These are phyloP conservation scores for Rotaria magnacalcarata DNA, from an alignment of 2,888 invertebrate species.

Conservation along the genomic window DNA sequence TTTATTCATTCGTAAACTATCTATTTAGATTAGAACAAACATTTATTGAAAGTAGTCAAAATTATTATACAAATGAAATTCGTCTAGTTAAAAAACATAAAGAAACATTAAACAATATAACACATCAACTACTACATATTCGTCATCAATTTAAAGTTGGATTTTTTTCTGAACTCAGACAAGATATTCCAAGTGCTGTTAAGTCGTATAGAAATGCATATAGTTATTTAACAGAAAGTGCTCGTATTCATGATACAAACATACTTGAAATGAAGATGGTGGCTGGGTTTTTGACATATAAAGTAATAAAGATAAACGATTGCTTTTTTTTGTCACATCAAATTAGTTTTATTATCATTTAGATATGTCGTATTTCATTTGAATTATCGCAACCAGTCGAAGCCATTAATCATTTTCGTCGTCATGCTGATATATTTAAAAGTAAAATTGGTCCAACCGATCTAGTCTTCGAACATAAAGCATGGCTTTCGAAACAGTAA, in stretches of 20 bases:
- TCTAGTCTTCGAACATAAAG: conserved; percentile 84
- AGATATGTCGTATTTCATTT: conserved; percentile 81
- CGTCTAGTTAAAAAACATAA: conserved; percentile 71
- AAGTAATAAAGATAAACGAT: conserved; percentile 60
- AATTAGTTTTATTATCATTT: conserved; percentile 48
- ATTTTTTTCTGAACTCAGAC: conserved; percentile 85
- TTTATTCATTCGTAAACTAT: too few species aligned
- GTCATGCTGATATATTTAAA: conserved; percentile 83
- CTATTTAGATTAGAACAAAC: conserved; percentile 64
- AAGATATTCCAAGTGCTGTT: conserved; percentile 69
- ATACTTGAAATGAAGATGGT: conserved; percentile 85
- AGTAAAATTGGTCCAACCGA: conserved; percentile 71
- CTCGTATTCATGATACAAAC: conserved; percentile 81
- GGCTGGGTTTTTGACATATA: conserved; percentile 90
- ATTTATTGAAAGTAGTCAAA: conserved; percentile 84
- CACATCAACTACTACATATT: conserved; percentile 80
- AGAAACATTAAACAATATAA: conserved; percentile 81
- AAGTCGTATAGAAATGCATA: conserved; percentile 74
- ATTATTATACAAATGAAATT: conserved; percentile 67
- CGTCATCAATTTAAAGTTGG: conserved; percentile 94
- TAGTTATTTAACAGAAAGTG: conserved; percentile 74
- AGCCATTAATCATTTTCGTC: conserved; percentile 85
- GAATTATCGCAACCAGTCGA: conserved; percentile 81
- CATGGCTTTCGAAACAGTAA: conserved; percentile 88
- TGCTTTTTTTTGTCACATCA: not conserved